Evolutionary conservation across 2,888 invertebrate species (phyloP), one percentile per base, ranked within the genome.

Genomic region (Lymantria dispar): DNA sequence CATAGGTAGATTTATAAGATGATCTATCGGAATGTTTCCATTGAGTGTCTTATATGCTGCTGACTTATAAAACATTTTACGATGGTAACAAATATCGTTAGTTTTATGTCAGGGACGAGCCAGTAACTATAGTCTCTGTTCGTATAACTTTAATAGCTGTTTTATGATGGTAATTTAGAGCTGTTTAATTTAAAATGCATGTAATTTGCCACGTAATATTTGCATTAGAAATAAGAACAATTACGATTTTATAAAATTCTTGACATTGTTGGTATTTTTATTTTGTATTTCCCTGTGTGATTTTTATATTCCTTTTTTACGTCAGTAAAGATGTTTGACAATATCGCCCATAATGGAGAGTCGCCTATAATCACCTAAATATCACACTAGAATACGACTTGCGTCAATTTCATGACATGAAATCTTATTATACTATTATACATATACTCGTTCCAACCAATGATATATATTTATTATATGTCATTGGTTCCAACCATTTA

Each of bases 41-140:
- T 65, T 33, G 3, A 62, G 69, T 72, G 64, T 66, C 66, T 61
- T 56, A 52, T 53, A 48, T 52, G 63, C 56, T 56, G 72, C 62
- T 70, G 65, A 74, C 67, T 71, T 73, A 75, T 76, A 76, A 78
- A 77, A 74, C 72, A 64, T 64, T 81, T 84, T 84, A 83, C 70
- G 76, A 67, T 64, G 69, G 74, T 68, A 74, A 80, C 82, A 80
- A 84, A 82, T 80, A 78, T 73, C 62, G 69, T 59, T 56, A 62
- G 72, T 78, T 79, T 78, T 75, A 78, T 79, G 72, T 69, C 70
- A 70, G 70, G 70, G 69, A 69, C 75, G 70, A 61, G 58, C 64
- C 61, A 49, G 62, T 47, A 9, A 30, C 36, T 12, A 43, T 59
- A 66, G 60, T 71, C 71, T 73, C 71, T 66, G 67, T 74, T 70